Base-by-base conservation (phyloP, 1,140 invertebrate species). In the Drosophila bifasciata region DNA sequence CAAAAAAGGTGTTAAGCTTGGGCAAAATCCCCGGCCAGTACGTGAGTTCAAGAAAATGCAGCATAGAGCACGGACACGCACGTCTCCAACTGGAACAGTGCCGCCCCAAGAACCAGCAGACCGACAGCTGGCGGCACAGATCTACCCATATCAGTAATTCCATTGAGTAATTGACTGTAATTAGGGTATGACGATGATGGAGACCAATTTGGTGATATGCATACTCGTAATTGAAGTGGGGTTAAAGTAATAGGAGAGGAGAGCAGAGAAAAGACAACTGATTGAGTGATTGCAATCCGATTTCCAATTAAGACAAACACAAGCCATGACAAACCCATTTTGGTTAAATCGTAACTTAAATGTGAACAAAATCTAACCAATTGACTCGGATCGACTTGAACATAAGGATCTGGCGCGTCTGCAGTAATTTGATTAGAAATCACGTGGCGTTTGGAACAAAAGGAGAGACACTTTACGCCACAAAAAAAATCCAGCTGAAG, bases 121-220 rank as follows among this genome's bases (percentile, higher is more conserved):
- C 32, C 11, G 11, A 36, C 32, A 36, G 49, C 46, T 36, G 46
- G 39, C 40, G 56, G 46, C 23, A 40, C 43, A 69, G 51, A 69
- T 57, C 64, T 60, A 57, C 52, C 77, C 58, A 72, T 67, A 72
- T 72, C 55, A 59, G 57, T 64, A 61, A 74, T 63, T 72, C 32
- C 80, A 84, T 84, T 50, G 62, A 62, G 79, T 77, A 85, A 85
- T 85, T 86, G 76, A 62, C 44, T 64, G 76, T 85, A 85, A 85
- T 86, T 85, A 70, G 81, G 73, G 59, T 79, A 79, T 79, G 71
- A 74, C 68, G 64, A 56, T 69, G 63, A 52, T 67, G 66, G 68
- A 48, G 63, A 57, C 63, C 66, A 69, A 69, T 41, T 69, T 69
- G 66, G 64, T 49, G 64, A 69, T 69, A 70, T 70, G 67, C 68